phyloP scores from a whole-genome alignment of 1,140 invertebrate genomes.

The Pogonus chalceus region DNA sequence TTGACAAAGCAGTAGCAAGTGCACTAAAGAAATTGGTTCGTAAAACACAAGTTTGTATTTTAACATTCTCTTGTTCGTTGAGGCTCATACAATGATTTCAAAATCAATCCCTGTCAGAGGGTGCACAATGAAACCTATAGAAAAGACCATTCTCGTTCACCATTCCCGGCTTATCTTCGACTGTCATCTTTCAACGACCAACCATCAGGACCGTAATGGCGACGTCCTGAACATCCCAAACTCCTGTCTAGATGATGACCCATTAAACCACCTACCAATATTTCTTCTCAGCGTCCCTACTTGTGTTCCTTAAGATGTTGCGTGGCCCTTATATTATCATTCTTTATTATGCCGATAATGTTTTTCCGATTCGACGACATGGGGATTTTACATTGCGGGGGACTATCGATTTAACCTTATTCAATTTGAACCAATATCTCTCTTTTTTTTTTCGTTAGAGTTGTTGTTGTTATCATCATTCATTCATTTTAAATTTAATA shows the following conservation, averaged over 20 bases:
- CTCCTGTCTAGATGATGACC: conserved; percentile 5
- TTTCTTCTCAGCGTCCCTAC: neutral
- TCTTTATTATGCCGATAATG: conserved; percentile 4
- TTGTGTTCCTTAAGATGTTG: neutral
- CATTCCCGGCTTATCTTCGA: neutral
- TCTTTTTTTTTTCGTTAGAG: no score
- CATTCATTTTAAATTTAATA: no score
- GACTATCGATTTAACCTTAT: neutral
- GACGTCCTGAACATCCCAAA: neutral
- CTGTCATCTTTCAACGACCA: conserved; percentile 5
- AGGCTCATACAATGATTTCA: neutral
- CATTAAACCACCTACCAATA: conserved; percentile 4
- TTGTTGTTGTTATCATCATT: no score
- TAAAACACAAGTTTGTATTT: no score
- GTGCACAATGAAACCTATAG: neutral
- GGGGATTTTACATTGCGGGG: neutral
- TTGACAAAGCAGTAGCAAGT: no score
- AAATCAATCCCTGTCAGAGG: neutral
- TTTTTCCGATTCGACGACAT: neutral
- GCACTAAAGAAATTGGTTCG: no score
- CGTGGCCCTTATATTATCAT: neutral
- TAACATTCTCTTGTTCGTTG: no score
- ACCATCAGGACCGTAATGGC: conserved; percentile 1
- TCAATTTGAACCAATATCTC: no score
- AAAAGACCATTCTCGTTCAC: neutral